phyloP scores from a whole-genome alignment of 2,888 invertebrate genomes.

The Punctoribates punctum region DNA sequence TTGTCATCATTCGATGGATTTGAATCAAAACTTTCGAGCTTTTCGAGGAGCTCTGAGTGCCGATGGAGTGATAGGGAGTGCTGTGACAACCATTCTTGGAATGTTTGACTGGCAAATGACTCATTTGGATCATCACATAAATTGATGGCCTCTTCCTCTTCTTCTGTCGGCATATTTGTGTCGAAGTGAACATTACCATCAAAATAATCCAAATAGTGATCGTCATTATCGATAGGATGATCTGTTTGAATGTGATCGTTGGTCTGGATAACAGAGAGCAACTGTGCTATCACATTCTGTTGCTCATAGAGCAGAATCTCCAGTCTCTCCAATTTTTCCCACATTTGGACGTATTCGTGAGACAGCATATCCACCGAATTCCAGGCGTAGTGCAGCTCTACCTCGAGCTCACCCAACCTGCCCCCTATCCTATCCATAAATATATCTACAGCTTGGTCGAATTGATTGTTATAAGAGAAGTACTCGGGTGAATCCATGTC shows the following conservation, averaged over 20 bases:
- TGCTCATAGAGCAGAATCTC: constrained; percentile 80
- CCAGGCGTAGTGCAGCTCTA: constrained; percentile 88
- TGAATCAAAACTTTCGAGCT: constrained; percentile 23
- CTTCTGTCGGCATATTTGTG: neutral
- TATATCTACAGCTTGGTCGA: constrained; percentile 62
- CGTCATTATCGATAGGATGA: neutral
- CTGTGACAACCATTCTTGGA: constrained; percentile 33
- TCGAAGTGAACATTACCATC: constrained; percentile 9
- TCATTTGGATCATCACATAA: constrained; percentile 21
- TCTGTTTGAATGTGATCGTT: neutral
- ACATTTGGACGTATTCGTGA: constrained; percentile 89
- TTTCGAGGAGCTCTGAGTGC: constrained; percentile 33
- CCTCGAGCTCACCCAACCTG: constrained; percentile 78
- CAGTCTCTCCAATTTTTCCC: constrained; percentile 82
- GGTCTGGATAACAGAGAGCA: constrained; percentile 58
- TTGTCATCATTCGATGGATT: neutral
- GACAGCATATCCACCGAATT: constrained; percentile 81
- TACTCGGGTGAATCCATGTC: constrained; percentile 19
- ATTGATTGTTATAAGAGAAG: neutral
- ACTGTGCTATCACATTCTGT: constrained; percentile 81
- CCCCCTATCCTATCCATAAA: constrained; percentile 87
- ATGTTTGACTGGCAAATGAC: constrained; percentile 31
- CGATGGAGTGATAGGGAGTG: constrained; percentile 36
- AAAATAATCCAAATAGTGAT: constrained; percentile 7
- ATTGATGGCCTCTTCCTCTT: neutral